Conservation (phyloP, 2,888 invertebrate species). For the Protodeltote pygarga region DNA sequence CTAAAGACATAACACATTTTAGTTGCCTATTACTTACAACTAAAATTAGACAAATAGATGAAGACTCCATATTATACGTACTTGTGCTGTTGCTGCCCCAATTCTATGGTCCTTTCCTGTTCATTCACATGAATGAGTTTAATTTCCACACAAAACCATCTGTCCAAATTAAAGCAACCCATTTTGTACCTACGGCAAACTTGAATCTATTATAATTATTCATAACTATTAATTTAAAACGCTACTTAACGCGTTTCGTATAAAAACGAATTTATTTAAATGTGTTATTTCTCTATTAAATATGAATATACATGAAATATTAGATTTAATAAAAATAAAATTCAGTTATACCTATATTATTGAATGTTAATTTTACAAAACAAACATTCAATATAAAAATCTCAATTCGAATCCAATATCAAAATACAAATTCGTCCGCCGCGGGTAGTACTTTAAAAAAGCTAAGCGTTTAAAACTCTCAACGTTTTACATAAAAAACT, state of each 20-base stretch:
- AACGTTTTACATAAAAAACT: conserved; percentile 77
- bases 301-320: conserved; percentile 25
- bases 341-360: conserved; percentile 49
- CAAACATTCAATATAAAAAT: conserved; percentile 48
- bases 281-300: conserved; percentile 42
- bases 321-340: conserved; percentile 36
- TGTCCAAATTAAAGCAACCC: conserved; percentile 36
- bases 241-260: conserved; percentile 27
- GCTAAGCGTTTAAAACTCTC: conserved; percentile 75
- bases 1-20: no score
- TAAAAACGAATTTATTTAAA: conserved; percentile 36
- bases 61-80: conserved; percentile 16
- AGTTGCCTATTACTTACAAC: not conserved
- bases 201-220: conserved; percentile 34
- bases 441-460: conserved; percentile 71
- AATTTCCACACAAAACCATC: conserved; percentile 39
- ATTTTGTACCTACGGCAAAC: conserved; percentile 25
- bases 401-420: conserved; percentile 47
- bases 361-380: conserved; percentile 51
- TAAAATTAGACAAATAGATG: conserved; percentile 15
- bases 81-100: no score
- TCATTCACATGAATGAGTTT: conserved; percentile 44
- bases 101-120: conserved; percentile 45
- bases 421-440: conserved; percentile 59
- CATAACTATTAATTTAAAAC: conserved; percentile 26